Conservation (phyloP, 2,113 vertebrate species). For the Cephalopholis sonnerati region DNA sequence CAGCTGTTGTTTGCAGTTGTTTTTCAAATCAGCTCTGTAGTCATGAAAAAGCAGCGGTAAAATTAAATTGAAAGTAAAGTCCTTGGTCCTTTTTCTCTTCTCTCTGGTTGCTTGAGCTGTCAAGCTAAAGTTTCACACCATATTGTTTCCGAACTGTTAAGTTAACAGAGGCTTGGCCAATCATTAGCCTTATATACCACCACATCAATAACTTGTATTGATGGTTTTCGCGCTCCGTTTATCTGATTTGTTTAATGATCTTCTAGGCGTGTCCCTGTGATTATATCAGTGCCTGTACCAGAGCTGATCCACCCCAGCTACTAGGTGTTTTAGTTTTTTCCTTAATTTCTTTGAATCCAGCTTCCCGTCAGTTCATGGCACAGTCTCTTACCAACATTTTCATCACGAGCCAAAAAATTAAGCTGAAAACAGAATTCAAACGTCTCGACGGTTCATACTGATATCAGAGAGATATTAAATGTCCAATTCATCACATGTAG, state of each 20-base stretch:
- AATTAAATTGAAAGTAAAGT: constrained; percentile 5
- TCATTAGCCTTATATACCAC: constrained; percentile 85
- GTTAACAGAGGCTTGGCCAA: constrained; percentile 74
- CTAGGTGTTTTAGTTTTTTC: constrained; percentile 19
- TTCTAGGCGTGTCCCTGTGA: constrained; percentile 80
- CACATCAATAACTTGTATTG: constrained; percentile 87
- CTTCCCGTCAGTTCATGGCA: constrained; percentile 11
- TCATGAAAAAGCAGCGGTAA: constrained; percentile 39
- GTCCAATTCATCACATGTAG: background rate
- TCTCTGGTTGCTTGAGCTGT: constrained; percentile 27
- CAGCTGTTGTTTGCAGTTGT: constrained; percentile 34
- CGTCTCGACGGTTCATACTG: constrained; percentile 14
- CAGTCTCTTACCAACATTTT: constrained; percentile 11
- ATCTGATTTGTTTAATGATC: constrained; percentile 86
- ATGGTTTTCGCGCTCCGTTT: constrained; percentile 82
- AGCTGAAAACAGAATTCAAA: constrained; percentile 21
- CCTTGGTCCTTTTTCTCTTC: constrained; percentile 14
- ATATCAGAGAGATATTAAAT: background rate
- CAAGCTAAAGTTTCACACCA: constrained; percentile 68
- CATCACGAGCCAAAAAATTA: background rate
- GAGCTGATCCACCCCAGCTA: constrained; percentile 46
- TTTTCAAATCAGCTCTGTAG: constrained; percentile 7
- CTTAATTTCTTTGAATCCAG: constrained; percentile 31
- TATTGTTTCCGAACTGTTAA: constrained; percentile 68
- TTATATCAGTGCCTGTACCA: constrained; percentile 64